Evolutionary conservation across 2,888 invertebrate species (phyloP), one percentile per base, ranked within the genome.

Genomic region (Eulithis prunata): DNA sequence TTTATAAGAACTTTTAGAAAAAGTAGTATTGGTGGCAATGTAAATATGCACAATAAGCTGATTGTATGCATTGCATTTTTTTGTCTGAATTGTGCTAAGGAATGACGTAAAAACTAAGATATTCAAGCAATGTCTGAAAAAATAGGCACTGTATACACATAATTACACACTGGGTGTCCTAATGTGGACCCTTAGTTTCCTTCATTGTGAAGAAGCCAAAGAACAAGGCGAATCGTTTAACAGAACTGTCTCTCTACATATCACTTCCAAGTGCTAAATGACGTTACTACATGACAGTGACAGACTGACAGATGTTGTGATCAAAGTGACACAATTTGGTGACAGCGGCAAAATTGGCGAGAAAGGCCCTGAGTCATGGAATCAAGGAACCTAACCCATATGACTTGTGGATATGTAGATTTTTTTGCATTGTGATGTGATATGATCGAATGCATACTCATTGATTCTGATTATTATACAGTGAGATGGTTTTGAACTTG

Each of bases 391-490:
- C 46, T 53, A 57, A 56, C 61, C 61, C 36, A 11, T 51, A 61
- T 68, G 67, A 68, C 63, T 63, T 51, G 57, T 52, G 6, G 21
- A 45, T 56, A 67, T 67, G 63, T 43, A 11, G 51, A 66, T 67
- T 53, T 59, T n/a, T 57, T 62, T 60, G 57, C 67, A 67, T 67
- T 67, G 67, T 63, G 32, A 11, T 67, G 67, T 63, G 32, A 11
- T 7, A 12, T n/a, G 43, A 55, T 59, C 45, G 32, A 32, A 13
- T 38, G 12, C 32, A 4, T 8, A n/a, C 10, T 4, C n/a, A 13
- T 11, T 36, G 1, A 12, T 36, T 53, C 21, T 21, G 1, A 21
- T 21, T 21, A 21, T 2, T 21, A 21, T 21, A 2, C 21, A 21
- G 21, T 21, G 21, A 1, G 21, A 21, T 21, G 21, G 21, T 21